Evolutionary conservation across 2,113 vertebrate species (phyloP).

Genomic region (Empidonax traillii): DNA sequence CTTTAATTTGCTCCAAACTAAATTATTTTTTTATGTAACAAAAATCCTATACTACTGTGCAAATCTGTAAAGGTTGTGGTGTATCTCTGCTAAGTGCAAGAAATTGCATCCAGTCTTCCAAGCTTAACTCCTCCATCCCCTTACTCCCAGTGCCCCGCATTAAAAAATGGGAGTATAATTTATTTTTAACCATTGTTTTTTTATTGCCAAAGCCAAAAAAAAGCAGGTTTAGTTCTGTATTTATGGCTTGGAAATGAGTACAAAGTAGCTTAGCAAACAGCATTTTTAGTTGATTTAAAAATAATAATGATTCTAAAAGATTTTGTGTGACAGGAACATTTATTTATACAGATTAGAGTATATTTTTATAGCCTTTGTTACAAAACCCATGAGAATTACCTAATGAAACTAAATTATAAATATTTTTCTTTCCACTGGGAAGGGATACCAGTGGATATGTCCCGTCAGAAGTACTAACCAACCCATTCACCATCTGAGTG

Average conservation of each 20-base stretch:
- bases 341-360: not conserved
- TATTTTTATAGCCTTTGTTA: not conserved
- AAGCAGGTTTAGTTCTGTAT: not conserved
- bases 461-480: not conserved
- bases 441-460: not conserved
- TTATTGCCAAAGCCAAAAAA: not conserved
- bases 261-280: not conserved
- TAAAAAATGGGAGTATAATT: not conserved
- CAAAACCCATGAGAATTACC: not conserved
- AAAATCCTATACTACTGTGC: not conserved
- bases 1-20: not conserved
- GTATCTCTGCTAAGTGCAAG: not conserved
- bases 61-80: not conserved
- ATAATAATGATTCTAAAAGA: not conserved
- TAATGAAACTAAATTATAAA: constrained; percentile 9
- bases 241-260: not conserved
- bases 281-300: not conserved
- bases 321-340: not conserved
- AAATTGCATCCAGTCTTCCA: not conserved
- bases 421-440: not conserved
- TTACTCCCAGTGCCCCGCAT: not conserved
- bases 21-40: not conserved
- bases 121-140: not conserved
- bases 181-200: not conserved
- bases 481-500: not conserved